Percentiles rank a stretch among this genome's conserved stretches.
Conservation (phyloP, 2,113 vertebrate species). For the Oryzias melastigma region DNA sequence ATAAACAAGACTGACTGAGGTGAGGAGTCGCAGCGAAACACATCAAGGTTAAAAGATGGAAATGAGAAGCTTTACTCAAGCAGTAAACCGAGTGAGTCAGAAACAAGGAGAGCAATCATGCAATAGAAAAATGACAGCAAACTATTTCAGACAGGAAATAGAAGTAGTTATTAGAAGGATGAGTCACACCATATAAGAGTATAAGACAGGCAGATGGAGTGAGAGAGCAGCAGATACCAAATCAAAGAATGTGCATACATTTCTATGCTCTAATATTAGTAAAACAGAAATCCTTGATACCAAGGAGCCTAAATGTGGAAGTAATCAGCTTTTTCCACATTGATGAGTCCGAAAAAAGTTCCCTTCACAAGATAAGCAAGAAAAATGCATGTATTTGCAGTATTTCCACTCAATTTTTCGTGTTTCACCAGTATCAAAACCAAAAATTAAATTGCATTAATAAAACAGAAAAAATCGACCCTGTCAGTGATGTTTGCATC, state of each 20-base stretch:
- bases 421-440: conserved; percentile 6
- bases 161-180: conserved; percentile 55
- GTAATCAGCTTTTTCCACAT: conserved; percentile 36
- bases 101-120: conserved; percentile 17
- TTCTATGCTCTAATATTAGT: conserved; percentile 28
- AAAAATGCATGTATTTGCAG: conserved; percentile 30
- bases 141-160: conserved; percentile 43
- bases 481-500: too few species aligned
- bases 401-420: conserved; percentile 21
- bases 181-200: conserved; percentile 45
- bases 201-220: conserved; percentile 60
- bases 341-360: conserved; percentile 23
- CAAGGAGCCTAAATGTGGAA: conserved; percentile 19
- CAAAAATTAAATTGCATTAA: neutral
- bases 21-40: conserved; percentile 21
- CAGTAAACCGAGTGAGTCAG: conserved; percentile 42
- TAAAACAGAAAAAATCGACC: neutral
- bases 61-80: conserved; percentile 29
- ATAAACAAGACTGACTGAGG: conserved; percentile 35
- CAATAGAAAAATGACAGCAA: conserved; percentile 38
- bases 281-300: conserved; percentile 26
- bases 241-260: conserved; percentile 45
- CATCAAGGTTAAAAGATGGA: conserved; percentile 10
- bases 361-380: conserved; percentile 21
- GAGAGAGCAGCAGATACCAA: conserved; percentile 39